Conservation (phyloP, 2,888 invertebrate genomes). For the Aelia acuminata region DNA sequence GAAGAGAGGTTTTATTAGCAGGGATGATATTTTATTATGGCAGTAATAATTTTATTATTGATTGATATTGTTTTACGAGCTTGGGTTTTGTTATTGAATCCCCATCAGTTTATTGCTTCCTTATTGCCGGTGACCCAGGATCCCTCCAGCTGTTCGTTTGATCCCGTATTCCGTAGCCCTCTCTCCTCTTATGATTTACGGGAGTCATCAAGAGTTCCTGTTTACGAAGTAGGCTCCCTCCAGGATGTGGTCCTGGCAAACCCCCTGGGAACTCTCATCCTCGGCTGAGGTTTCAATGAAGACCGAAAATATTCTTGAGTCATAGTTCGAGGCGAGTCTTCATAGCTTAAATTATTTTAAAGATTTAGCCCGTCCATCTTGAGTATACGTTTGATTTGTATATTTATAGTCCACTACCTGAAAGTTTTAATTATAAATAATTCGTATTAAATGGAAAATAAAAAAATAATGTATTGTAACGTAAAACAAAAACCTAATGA, state of each 20-base stretch:
- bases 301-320: background rate
- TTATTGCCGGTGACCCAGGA: background rate
- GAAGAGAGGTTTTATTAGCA: background rate
- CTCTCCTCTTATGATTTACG: slow-evolving; percentile 2
- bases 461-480: too few relatives aligned
- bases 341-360: too few relatives aligned
- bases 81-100: background rate
- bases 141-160: background rate
- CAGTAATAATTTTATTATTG: background rate
- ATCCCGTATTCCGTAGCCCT: background rate
- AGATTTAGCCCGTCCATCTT: too few relatives aligned
- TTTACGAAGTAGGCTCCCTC: background rate
- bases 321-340: too few relatives aligned
- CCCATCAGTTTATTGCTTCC: background rate
- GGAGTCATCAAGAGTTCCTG: slow-evolving; percentile 29
- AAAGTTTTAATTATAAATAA: too few relatives aligned
- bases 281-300: background rate
- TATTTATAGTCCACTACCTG: too few relatives aligned
- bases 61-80: background rate
- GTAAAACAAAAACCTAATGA: too few relatives aligned
- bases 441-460: too few relatives aligned
- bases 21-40: background rate
- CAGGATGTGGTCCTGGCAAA: background rate
- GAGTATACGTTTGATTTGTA: too few relatives aligned
- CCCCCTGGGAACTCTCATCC: background rate